phyloP scores from a whole-genome alignment of 2,888 invertebrate species.

The Rotaria macrura region DNA sequence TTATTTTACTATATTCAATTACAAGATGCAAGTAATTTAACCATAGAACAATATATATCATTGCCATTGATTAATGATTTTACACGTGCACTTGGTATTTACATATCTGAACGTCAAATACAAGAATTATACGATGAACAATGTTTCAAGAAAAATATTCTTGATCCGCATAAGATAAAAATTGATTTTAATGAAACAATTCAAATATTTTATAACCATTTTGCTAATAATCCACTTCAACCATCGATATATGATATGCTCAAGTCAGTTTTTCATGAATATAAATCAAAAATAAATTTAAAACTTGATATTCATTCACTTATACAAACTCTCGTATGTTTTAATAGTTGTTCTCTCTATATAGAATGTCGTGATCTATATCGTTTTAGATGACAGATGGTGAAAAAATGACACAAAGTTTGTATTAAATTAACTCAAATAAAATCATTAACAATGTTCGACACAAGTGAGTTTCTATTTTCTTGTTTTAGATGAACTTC shows the following conservation, averaged over 20 bases:
- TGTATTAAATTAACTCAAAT: neutral
- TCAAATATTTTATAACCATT: neutral
- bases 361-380: neutral
- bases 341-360: neutral
- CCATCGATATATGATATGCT: neutral
- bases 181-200: neutral
- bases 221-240: neutral
- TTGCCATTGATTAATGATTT: neutral
- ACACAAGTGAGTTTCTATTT: neutral
- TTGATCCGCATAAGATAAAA: neutral
- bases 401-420: neutral
- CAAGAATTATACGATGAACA: slow-evolving; percentile 12
- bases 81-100: neutral
- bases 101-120: neutral
- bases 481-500: neutral
- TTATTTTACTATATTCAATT: slow-evolving; percentile 20
- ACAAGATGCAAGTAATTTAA: slow-evolving; percentile 15
- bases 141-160: neutral
- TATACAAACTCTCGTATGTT: neutral
- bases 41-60: neutral
- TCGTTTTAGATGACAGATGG: neutral
- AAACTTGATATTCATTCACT: neutral
- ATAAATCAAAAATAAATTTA: neutral
- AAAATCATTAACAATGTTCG: no score
- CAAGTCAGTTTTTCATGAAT: neutral